phyloP scores from a whole-genome alignment of 2,113 vertebrate species.

The Erinaceus europaeus region DNA sequence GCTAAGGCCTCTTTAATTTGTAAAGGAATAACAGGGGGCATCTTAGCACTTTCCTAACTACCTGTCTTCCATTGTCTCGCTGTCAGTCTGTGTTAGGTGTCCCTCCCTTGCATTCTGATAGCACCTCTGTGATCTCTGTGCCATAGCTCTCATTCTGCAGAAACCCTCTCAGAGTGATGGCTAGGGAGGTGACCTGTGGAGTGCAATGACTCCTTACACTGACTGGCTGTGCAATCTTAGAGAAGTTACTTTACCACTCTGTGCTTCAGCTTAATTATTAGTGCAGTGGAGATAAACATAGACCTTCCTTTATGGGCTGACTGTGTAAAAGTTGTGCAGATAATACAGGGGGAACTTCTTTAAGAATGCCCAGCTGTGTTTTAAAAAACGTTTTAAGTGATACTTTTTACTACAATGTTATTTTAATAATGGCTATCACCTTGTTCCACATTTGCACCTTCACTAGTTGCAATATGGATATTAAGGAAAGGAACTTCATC shows the following conservation, averaged over 20 bases:
- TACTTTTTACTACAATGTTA: no score
- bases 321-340: not conserved
- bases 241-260: not conserved
- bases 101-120: not conserved
- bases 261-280: not conserved
- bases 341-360: not conserved
- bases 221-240: not conserved
- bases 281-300: not conserved
- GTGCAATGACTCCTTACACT: not conserved
- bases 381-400: no score
- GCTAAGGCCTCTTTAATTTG: conserved; percentile 41
- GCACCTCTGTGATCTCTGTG: not conserved
- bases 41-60: not conserved
- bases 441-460: not conserved
- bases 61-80: not conserved
- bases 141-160: not conserved
- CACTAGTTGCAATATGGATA: not conserved
- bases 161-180: no score
- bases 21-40: not conserved
- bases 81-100: not conserved
- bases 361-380: not conserved
- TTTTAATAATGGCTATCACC: not conserved
- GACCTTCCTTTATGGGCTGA: not conserved
- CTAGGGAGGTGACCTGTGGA: not conserved
- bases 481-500: not conserved